These are phyloP conservation scores for Otus sunia DNA, from an alignment of 2,113 vertebrate species.

Conservation along the genomic window DNA sequence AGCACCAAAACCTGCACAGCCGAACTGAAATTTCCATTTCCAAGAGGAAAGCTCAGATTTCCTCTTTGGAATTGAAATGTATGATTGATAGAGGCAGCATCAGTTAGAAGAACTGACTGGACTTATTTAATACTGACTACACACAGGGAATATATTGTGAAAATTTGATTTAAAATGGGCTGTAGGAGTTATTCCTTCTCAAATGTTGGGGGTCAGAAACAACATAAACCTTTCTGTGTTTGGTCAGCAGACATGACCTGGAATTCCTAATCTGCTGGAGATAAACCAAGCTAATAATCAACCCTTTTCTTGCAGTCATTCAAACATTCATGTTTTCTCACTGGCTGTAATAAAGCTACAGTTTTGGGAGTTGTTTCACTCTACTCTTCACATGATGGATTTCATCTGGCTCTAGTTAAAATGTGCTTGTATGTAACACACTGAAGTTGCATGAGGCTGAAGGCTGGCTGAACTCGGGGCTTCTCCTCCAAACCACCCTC, in stretches of 20 bases:
- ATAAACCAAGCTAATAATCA: constrained; percentile 65
- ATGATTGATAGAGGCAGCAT: not conserved
- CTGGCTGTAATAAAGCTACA: not conserved
- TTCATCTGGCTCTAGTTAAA: constrained; percentile 3
- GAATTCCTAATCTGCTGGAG: constrained; percentile 44
- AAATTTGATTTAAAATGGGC: not conserved
- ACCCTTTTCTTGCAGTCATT: constrained; percentile 28
- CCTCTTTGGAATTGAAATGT: not conserved
- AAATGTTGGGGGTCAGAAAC: not conserved
- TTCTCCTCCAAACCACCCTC: not conserved
- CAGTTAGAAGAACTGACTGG: not conserved
- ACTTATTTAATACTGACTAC: not conserved
- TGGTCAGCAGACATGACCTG: constrained; percentile 35
- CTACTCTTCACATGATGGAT: not conserved
- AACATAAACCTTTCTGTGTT: not conserved
- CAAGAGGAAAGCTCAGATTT: not conserved
- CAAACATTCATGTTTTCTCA: constrained; percentile 30
- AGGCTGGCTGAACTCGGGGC: not conserved
- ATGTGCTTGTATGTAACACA: not conserved
- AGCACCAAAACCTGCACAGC: not conserved
- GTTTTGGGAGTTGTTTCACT: constrained; percentile 10
- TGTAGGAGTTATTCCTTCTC: not conserved
- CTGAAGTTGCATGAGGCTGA: not conserved
- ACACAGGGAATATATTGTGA: not conserved
- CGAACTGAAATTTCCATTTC: not conserved